Conservation (phyloP, 2,888 invertebrate genomes). For the Charanyca ferruginea region DNA sequence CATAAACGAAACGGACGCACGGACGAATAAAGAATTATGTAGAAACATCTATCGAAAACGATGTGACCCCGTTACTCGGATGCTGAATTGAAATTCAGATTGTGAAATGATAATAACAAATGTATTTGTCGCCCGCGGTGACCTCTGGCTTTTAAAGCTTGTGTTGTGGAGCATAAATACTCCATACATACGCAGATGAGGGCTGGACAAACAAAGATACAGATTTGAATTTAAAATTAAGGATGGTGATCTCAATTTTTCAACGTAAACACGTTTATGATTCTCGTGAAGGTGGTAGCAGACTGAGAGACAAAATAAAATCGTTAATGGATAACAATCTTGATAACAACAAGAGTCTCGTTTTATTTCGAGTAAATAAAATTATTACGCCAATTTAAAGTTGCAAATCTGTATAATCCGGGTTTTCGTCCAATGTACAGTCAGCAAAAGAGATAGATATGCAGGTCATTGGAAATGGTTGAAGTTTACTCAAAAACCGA, state of each 20-base stretch:
- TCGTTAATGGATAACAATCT: slow-evolving; percentile 33
- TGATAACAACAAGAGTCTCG: slow-evolving; percentile 32
- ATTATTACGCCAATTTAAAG: slow-evolving; percentile 21
- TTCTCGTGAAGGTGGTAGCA: slow-evolving; percentile 63
- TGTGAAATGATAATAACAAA: slow-evolving; percentile 85
- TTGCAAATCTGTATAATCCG: slow-evolving; percentile 24
- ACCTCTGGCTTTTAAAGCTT: slow-evolving; percentile 83
- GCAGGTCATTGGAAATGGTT: no score
- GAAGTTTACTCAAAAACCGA: no score
- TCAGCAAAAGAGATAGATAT: no score
- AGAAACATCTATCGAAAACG: slow-evolving; percentile 82
- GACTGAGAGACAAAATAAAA: slow-evolving; percentile 54
- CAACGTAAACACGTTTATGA: slow-evolving; percentile 79
- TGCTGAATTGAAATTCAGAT: slow-evolving; percentile 88
- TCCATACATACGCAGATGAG: slow-evolving; percentile 86
- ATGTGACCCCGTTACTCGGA: slow-evolving; percentile 88
- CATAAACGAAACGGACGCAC: slow-evolving; percentile 69
- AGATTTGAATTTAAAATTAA: slow-evolving; percentile 86
- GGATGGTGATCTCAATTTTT: slow-evolving; percentile 82
- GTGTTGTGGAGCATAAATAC: slow-evolving; percentile 78
- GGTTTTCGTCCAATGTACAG: slow-evolving; percentile 7
- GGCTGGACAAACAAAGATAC: slow-evolving; percentile 85
- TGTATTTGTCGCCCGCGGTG: slow-evolving; percentile 83
- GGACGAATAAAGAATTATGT: slow-evolving; percentile 79
- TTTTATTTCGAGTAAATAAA: slow-evolving; percentile 31